Percentiles rank a stretch among this genome's conserved stretches.
phyloP scores from a whole-genome alignment of 1,140 invertebrate genomes.

The Procambarus clarkii region DNA sequence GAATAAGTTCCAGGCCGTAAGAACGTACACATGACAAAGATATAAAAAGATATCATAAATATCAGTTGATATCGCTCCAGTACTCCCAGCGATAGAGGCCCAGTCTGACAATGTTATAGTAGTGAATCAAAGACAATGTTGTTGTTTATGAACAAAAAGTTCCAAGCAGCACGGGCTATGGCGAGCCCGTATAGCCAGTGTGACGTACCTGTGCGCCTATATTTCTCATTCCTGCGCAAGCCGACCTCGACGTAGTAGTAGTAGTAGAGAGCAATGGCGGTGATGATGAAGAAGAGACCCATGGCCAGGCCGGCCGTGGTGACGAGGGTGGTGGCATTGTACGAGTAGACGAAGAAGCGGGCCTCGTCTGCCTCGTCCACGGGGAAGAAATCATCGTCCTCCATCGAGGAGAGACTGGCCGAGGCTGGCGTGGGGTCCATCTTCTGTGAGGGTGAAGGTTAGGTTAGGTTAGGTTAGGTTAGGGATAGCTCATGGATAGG shows the following conservation, averaged over 20 bases:
- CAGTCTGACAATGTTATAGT: no score
- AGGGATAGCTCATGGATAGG: no score
- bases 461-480: no score
- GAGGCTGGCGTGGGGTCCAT: background rate
- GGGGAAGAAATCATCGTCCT: background rate
- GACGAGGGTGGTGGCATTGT: conserved; percentile 52
- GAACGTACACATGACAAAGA: no score
- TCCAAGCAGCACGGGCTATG: no score
- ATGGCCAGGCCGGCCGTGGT: conserved; percentile 47
- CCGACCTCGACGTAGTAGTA: conserved; percentile 21
- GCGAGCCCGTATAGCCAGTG: background rate
- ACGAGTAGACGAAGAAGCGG: conserved; percentile 52
- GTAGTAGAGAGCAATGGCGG: conserved; percentile 42
- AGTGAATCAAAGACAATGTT: no score
- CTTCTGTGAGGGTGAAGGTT: no score
- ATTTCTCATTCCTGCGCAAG: background rate
- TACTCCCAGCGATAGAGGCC: no score
- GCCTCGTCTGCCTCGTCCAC: conserved; percentile 18
- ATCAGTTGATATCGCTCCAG: no score
- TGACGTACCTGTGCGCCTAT: background rate
- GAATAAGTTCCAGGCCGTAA: no score
- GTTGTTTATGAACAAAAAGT: no score
- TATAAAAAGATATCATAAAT: no score
- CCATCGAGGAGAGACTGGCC: background rate
- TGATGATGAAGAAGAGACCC: conserved; percentile 48